Evolutionary conservation across 2,797 vertebrate genomes (phyloP).

Genomic region (Toxotes lorentzi): DNA sequence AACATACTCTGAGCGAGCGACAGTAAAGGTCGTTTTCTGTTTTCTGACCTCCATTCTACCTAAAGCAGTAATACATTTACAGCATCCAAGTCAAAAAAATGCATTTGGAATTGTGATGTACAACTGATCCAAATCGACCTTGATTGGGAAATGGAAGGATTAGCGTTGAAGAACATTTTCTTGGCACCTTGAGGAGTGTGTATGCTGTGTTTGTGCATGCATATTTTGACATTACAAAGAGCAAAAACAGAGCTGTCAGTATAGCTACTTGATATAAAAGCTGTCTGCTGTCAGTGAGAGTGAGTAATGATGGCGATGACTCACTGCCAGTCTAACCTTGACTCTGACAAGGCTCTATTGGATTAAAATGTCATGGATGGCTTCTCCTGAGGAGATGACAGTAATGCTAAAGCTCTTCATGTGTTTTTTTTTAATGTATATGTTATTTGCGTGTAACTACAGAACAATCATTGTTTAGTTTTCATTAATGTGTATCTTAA

Average conservation of each 20-base stretch:
- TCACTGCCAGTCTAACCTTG: constrained; percentile 61
- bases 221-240: constrained; percentile 50
- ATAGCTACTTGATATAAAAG: constrained; percentile 23
- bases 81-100: constrained; percentile 25
- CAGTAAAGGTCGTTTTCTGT: not conserved
- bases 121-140: constrained; percentile 68
- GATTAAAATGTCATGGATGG: constrained; percentile 62
- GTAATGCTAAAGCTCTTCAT: constrained; percentile 4
- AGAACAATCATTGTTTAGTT: not conserved
- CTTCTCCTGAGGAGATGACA: constrained; percentile 41
- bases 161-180: constrained; percentile 65
- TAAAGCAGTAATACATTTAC: constrained; percentile 62
- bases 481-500: not conserved
- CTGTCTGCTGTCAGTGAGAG: constrained; percentile 46
- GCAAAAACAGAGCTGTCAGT: constrained; percentile 44
- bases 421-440: not conserved
- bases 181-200: constrained; percentile 44
- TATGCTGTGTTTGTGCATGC: constrained; percentile 39
- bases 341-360: constrained; percentile 51
- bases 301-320: constrained; percentile 47
- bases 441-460: constrained; percentile 9
- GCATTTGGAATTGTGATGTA: constrained; percentile 57
- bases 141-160: constrained; percentile 73
- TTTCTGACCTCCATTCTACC: constrained; percentile 59
- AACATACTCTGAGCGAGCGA: not conserved